These are phyloP conservation scores for Plebejus anna DNA, from an alignment of 2,888 invertebrate genomes.

Conservation along the genomic window DNA sequence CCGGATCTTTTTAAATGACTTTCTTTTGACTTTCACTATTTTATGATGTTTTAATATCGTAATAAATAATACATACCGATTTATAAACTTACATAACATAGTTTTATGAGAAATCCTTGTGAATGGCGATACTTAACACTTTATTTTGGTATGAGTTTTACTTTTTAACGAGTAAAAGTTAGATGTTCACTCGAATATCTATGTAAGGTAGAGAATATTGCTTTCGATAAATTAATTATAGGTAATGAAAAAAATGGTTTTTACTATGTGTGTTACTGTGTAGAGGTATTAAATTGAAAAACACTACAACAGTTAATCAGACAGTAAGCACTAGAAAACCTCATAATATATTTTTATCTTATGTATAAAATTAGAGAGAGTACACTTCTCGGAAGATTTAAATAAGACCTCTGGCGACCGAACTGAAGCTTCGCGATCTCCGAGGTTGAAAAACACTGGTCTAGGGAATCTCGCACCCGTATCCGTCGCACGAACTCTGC, in stretches of 20 bases:
- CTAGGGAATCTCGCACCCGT: constrained; percentile 37
- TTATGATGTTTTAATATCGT: constrained; percentile 9
- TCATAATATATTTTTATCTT: too few relatives aligned
- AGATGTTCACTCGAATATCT: neutral
- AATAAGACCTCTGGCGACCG: too few relatives aligned
- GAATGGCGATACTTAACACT: neutral
- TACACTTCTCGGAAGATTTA: too few relatives aligned
- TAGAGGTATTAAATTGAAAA: too few relatives aligned
- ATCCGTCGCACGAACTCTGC: constrained; percentile 38
- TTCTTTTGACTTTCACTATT: constrained; percentile 19
- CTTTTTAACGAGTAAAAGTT: neutral
- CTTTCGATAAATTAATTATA: neutral
- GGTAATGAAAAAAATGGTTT: neutral
- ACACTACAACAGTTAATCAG: too few relatives aligned
- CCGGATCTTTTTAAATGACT: constrained; percentile 23
- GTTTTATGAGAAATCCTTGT: neutral
- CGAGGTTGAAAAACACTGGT: too few relatives aligned
- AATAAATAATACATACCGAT: constrained; percentile 9
- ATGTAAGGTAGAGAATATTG: neutral
- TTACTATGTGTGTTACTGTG: too few relatives aligned
- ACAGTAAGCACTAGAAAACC: too few relatives aligned
- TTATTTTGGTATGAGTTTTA: neutral
- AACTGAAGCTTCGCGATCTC: too few relatives aligned
- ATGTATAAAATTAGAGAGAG: too few relatives aligned
- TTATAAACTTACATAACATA: neutral